Conservation (phyloP, 2,888 invertebrate species). For the Lasioglossum leucozonium region DNA sequence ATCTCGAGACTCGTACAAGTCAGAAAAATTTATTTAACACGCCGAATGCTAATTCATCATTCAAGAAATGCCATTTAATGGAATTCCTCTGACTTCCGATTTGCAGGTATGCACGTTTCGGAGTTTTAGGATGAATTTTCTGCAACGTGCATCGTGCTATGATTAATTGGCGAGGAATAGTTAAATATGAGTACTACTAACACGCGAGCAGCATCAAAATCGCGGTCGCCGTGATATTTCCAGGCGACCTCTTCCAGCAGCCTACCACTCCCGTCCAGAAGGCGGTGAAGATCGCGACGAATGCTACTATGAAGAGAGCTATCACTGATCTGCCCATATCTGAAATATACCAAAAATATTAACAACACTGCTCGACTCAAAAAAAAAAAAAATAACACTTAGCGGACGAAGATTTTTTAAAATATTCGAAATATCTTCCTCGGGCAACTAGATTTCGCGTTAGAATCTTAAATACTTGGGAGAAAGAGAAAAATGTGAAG, state of each 20-base stretch:
- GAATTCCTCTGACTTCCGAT: too few relatives aligned
- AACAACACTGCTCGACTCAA: not conserved
- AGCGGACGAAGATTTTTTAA: not conserved
- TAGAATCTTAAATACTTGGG: not conserved
- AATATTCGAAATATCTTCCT: not conserved
- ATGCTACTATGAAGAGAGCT: slow-evolving; percentile 96
- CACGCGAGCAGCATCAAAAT: slow-evolving; percentile 95
- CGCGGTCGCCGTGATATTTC: slow-evolving; percentile 96
- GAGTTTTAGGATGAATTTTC: too few relatives aligned
- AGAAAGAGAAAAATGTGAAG: too few relatives aligned
- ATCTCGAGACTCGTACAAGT: too few relatives aligned
- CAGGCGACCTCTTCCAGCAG: slow-evolving; percentile 97
- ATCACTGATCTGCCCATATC: slow-evolving; percentile 97
- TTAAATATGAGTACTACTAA: slow-evolving; percentile 85
- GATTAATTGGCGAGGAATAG: not conserved
- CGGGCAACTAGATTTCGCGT: not conserved
- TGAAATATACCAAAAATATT: slow-evolving; percentile 71
- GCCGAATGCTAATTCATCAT: too few relatives aligned
- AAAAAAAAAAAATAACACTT: too few relatives aligned
- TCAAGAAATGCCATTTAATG: too few relatives aligned
- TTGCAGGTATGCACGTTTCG: too few relatives aligned
- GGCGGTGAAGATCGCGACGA: slow-evolving; percentile 95
- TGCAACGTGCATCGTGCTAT: not conserved
- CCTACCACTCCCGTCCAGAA: slow-evolving; percentile 98
- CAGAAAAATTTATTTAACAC: too few relatives aligned